phyloP scores from a whole-genome alignment of 2,888 invertebrate species.

The Ochlodes sylvanus region DNA sequence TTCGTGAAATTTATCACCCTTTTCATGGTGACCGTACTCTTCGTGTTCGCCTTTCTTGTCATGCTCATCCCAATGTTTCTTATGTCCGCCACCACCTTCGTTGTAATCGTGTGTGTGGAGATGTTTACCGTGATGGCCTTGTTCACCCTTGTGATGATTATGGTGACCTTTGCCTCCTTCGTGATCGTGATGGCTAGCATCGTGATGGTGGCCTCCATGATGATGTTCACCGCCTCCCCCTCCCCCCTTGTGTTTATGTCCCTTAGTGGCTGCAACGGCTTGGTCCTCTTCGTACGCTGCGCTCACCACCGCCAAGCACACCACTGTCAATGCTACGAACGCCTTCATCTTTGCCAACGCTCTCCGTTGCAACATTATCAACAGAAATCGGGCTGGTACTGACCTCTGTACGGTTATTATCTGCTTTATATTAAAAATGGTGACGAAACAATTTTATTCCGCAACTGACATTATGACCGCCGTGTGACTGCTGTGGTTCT shows the following conservation, averaged over 20 bases:
- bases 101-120: conserved; percentile 89
- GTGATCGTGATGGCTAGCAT: conserved; percentile 88
- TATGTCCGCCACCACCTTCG: conserved; percentile 91
- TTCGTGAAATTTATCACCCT: conserved; percentile 90
- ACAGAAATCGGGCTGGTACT: conserved; percentile 69
- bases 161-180: conserved; percentile 90
- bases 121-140: conserved; percentile 90
- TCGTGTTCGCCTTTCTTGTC: conserved; percentile 90
- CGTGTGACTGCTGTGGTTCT: not conserved
- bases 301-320: conserved; percentile 67
- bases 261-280: conserved; percentile 77
- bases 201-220: conserved; percentile 86
- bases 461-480: conserved; percentile 53
- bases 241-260: conserved; percentile 63
- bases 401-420: conserved; percentile 64
- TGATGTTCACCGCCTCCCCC: conserved; percentile 88
- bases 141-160: conserved; percentile 90
- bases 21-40: conserved; percentile 90
- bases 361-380: conserved; percentile 46
- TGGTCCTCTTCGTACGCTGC: conserved; percentile 60
- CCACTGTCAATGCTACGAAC: conserved; percentile 61
- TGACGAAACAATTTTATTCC: conserved; percentile 66
- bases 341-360: conserved; percentile 58
- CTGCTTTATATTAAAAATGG: conserved; percentile 69
- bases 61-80: conserved; percentile 90